Conservation (phyloP, 2,797 vertebrate genomes). For the Falco peregrinus region DNA sequence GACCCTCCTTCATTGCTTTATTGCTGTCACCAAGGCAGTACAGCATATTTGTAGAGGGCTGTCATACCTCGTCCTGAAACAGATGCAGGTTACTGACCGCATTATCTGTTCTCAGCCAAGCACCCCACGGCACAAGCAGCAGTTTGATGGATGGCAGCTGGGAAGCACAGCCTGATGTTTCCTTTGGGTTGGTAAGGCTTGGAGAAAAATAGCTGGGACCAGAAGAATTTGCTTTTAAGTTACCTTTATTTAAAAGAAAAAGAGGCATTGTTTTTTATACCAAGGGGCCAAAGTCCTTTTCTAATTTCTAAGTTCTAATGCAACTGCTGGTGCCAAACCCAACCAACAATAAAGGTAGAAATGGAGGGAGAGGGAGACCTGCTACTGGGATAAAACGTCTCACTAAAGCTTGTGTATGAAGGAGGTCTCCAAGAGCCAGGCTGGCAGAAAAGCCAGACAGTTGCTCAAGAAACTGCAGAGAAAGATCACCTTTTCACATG, state of each 20-base stretch:
- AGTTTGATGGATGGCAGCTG: not conserved
- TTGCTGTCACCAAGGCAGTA: not conserved
- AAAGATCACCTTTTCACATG: not conserved
- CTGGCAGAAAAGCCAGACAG: not conserved
- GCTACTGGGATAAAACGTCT: not conserved
- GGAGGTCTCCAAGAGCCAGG: not conserved
- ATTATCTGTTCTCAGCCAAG: not conserved
- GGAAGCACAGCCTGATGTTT: not conserved
- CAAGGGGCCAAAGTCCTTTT: not conserved
- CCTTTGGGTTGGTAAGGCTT: not conserved
- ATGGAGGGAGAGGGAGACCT: not conserved
- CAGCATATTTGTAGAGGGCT: not conserved
- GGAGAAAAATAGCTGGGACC: not conserved
- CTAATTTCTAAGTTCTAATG: not conserved
- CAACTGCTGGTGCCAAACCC: not conserved
- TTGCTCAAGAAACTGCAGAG: not conserved
- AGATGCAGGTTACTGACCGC: not conserved
- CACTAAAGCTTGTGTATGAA: not conserved
- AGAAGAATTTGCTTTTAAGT: not conserved
- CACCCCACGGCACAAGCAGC: fast-evolving
- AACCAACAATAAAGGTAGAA: not conserved
- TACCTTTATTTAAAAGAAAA: not conserved
- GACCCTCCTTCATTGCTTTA: not conserved
- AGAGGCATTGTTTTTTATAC: not conserved
- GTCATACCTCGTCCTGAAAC: not conserved